Percentiles rank a stretch among this genome's conserved stretches.
These are phyloP conservation scores for Venustoraphidia nigricollis DNA, from an alignment of 2,888 invertebrate species.

Conservation along the genomic window DNA sequence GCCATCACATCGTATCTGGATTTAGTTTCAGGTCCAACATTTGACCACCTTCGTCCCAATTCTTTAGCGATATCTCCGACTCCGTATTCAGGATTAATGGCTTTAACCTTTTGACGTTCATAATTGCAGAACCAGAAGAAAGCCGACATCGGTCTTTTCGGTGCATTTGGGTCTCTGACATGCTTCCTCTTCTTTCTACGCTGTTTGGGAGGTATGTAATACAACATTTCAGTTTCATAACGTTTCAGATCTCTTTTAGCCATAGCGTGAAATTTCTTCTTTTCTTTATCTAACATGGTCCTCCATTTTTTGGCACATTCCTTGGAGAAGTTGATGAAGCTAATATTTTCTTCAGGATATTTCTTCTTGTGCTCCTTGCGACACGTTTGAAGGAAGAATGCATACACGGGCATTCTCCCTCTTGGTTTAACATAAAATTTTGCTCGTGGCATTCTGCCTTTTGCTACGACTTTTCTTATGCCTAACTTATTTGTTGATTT, in stretches of 20 bases:
- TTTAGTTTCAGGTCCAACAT: conserved; percentile 68
- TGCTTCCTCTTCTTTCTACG: conserved; percentile 83
- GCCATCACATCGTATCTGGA: conserved; percentile 86
- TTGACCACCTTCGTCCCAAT: conserved; percentile 88
- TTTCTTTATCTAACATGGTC: conserved; percentile 98
- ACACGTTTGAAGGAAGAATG: conserved; percentile 97
- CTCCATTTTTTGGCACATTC: conserved; percentile 99
- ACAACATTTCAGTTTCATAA: conserved; percentile 92
- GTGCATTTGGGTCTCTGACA: conserved; percentile 95
- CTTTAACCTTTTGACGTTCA: conserved; percentile 88
- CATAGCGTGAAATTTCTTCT: conserved; percentile 97
- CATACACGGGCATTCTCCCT: conserved; percentile 90
- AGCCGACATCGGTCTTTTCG: conserved; percentile 96
- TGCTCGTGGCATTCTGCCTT: conserved; percentile 60
- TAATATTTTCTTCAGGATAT: conserved; percentile 95
- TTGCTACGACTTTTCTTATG: conserved; percentile 27
- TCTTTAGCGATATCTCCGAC: conserved; percentile 97
- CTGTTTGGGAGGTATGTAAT: conserved; percentile 79
- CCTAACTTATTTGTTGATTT: conserved; percentile 17
- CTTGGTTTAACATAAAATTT: conserved; percentile 73
- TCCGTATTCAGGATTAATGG: conserved; percentile 80
- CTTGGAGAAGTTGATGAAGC: conserved; percentile 96
- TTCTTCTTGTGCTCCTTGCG: conserved; percentile 99
- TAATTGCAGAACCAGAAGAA: conserved; percentile 99
- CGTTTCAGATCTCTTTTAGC: conserved; percentile 95